Conservation (phyloP, 2,797 vertebrate genomes). For the Hypotaenidia okinawae region DNA sequence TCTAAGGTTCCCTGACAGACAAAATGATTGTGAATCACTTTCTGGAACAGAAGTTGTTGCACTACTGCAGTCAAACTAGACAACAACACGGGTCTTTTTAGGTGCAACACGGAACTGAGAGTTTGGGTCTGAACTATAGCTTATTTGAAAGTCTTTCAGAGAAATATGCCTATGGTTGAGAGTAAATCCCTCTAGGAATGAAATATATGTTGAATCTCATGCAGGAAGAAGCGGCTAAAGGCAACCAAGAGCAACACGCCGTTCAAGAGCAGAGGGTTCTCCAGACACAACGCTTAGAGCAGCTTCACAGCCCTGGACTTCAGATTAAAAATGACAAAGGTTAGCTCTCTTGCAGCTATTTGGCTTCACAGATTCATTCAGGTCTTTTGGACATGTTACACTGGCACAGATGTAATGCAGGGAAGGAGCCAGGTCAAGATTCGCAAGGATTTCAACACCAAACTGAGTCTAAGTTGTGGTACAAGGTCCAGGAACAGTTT, state of each 20-base stretch:
- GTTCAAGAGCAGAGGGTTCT: background rate
- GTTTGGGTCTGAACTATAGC: background rate
- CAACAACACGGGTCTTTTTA: background rate
- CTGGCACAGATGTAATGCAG: background rate
- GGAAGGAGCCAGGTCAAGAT: background rate
- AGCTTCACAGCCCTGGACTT: background rate
- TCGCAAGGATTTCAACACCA: background rate
- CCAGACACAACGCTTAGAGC: background rate
- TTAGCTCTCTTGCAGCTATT: background rate
- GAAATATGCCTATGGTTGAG: background rate
- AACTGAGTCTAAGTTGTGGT: background rate
- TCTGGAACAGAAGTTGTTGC: conserved; percentile 22
- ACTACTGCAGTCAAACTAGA: conserved; percentile 38
- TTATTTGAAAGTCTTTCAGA: background rate
- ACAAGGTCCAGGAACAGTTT: background rate
- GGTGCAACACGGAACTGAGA: background rate
- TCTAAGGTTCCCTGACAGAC: conserved; percentile 40
- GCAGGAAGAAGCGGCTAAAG: background rate
- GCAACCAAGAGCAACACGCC: background rate
- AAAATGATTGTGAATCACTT: conserved; percentile 54
- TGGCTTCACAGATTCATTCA: background rate
- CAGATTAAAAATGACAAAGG: background rate
- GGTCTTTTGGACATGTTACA: background rate
- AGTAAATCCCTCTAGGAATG: conserved; percentile 7
- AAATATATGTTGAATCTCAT: background rate